phyloP scores from a whole-genome alignment of 2,888 invertebrate genomes.

The Dendrolimus pini region DNA sequence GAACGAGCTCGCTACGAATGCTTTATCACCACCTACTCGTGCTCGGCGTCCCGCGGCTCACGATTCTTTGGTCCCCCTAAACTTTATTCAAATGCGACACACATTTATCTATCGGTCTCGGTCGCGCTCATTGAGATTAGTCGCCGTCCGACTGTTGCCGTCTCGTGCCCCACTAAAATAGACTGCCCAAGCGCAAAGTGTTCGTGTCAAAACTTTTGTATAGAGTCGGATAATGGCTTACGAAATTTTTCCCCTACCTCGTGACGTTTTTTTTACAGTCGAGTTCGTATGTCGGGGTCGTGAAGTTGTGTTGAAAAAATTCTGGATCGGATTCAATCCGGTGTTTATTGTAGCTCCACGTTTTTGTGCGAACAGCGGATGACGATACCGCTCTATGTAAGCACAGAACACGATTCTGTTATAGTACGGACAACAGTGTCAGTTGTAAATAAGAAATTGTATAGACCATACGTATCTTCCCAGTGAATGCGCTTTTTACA shows the following conservation, averaged over 20 bases:
- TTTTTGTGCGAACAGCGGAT: slow-evolving; percentile 54
- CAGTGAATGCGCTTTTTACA: slow-evolving; percentile 51
- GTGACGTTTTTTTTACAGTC: slow-evolving; percentile 70
- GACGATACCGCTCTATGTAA: slow-evolving; percentile 60
- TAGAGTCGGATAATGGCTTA: slow-evolving; percentile 69
- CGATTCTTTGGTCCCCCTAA: slow-evolving; percentile 70
- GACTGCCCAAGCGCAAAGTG: slow-evolving; percentile 76
- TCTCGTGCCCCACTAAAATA: slow-evolving; percentile 72
- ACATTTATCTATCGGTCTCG: slow-evolving; percentile 60
- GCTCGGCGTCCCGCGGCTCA: slow-evolving; percentile 72
- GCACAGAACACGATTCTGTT: slow-evolving; percentile 55
- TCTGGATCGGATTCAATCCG: slow-evolving; percentile 53
- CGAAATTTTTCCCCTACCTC: slow-evolving; percentile 75
- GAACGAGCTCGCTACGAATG: slow-evolving; percentile 71
- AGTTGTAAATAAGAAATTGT: slow-evolving; percentile 77
- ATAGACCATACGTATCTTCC: slow-evolving; percentile 70
- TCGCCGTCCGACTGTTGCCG: slow-evolving; percentile 42
- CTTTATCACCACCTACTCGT: slow-evolving; percentile 78
- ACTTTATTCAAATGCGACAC: slow-evolving; percentile 73
- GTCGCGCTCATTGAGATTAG: slow-evolving; percentile 47
- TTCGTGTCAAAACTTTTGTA: slow-evolving; percentile 75
- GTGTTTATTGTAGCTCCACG: slow-evolving; percentile 47
- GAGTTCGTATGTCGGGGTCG: slow-evolving; percentile 63
- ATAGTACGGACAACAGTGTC: slow-evolving; percentile 71
- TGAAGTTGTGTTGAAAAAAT: slow-evolving; percentile 67